Base-by-base conservation (phyloP, 2,113 vertebrate species). In the Microcebus jonahi region DNA sequence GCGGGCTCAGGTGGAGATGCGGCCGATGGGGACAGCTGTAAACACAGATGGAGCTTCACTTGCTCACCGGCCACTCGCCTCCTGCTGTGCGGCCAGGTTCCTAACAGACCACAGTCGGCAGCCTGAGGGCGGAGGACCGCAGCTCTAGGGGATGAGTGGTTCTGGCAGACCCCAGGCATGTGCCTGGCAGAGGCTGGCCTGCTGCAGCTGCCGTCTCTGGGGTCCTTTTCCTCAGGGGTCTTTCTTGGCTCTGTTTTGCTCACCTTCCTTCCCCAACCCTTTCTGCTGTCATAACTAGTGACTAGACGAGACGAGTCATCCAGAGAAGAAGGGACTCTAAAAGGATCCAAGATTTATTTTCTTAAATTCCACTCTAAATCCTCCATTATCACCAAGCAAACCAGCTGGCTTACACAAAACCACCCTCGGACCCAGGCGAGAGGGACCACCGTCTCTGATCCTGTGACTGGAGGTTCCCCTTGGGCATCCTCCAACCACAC, bases 401-500 rank as follows among this genome's bases (percentile, higher is more conserved):
- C n/a, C 27, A 65, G 48, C 2, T 39, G 61, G 34, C 8, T 21
- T 73, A 15, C 45, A 76, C 14, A 70, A 85, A n/a, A n/a, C 27
- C 34, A 55, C 25, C 23, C 8, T 76, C 67, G 65, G 48, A 65
- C 20, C 18, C 80, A 87, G 23, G 57, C 11, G 34, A 71, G n/a
- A 82, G 14, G 8, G 7, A 1, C 1, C 8, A 8, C 31, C 29
- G 18, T 21, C 23, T 84, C n/a, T 5, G 9, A 0, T 4, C 55
- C 88, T 21, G 20, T 29, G 27, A 63, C 42, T 50, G 45, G 53
- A 65, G 55, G 8, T 8, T 17, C 23, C 36, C 0, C 36, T 75
- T 23, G 31, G 57, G 53, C n/a, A 39, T 65, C 23, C 42, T 92
- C 23, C 34, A 73, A 1, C 20, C 61, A 84, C 25, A 84, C 34